Conservation (phyloP, 30 jellyfish, hydroid and myxozoan species). For the Aurelia coerulea region DNA sequence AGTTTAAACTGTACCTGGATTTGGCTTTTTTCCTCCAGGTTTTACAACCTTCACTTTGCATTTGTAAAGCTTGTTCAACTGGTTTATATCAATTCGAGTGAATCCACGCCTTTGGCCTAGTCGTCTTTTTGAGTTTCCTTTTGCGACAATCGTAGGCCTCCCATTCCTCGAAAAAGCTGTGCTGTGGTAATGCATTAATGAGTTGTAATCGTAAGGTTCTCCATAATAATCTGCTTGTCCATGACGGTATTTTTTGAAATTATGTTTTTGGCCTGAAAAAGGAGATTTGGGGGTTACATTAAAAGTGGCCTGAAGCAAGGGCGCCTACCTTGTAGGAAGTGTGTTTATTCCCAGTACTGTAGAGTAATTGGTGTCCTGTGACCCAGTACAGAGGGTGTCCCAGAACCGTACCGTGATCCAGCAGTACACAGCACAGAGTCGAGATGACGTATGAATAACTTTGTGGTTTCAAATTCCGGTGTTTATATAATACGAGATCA, state of each 20-base stretch:
- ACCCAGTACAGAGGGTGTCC: no score
- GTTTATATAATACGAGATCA: no score
- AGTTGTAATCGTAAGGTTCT: conserved; percentile 52
- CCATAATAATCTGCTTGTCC: conserved; percentile 47
- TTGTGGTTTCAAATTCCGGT: no score
- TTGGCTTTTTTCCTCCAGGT: no score
- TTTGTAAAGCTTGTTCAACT: conserved; percentile 39
- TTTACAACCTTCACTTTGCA: background rate
- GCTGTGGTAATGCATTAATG: conserved; percentile 47
- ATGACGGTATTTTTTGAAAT: conserved; percentile 24
- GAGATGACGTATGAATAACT: no score
- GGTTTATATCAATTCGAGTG: conserved; percentile 26
- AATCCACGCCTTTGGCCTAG: conserved; percentile 45
- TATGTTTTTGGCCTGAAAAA: background rate
- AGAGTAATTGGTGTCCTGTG: no score
- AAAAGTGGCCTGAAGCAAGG: no score
- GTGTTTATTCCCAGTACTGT: no score
- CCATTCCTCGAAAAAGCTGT: conserved; percentile 12
- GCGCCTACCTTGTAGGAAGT: background rate
- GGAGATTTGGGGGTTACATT: no score
- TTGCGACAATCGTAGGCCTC: conserved; percentile 24
- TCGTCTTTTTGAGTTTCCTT: conserved; percentile 19
- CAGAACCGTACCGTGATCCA: no score
- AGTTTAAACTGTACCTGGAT: no score
- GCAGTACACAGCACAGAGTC: no score